phyloP scores from a whole-genome alignment of 2,797 vertebrate genomes.

The Helostoma temminkii region DNA sequence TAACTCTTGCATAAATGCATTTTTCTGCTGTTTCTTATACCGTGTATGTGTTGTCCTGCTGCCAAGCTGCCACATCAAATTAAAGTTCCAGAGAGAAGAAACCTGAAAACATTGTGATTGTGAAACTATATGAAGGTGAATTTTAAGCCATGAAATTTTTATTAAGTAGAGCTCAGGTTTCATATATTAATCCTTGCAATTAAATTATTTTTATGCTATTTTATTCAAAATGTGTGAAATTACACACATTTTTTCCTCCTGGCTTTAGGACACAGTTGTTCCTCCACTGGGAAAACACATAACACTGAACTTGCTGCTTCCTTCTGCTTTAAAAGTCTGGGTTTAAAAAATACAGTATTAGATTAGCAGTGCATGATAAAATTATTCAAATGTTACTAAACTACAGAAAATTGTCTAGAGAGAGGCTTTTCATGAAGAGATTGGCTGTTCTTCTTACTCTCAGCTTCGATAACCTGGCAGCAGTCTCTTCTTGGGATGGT shows the following conservation, averaged over 20 bases:
- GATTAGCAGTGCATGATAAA: conserved; percentile 32
- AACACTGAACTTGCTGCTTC: conserved; percentile 20
- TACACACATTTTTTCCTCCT: background rate
- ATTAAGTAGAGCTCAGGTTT: conserved; percentile 15
- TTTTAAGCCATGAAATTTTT: background rate
- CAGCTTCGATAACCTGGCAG: conserved; percentile 28
- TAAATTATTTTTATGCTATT: background rate
- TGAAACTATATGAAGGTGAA: conserved; percentile 1
- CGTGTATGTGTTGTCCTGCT: background rate
- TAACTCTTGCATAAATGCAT: background rate
- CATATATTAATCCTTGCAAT: background rate
- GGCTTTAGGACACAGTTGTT: conserved; percentile 18
- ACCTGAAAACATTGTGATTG: background rate
- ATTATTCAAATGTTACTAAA: conserved; percentile 26
- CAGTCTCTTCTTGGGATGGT: background rate
- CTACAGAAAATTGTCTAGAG: conserved; percentile 33
- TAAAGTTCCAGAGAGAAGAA: background rate
- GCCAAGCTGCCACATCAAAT: background rate
- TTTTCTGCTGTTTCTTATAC: background rate
- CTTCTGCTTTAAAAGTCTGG: conserved; percentile 19
- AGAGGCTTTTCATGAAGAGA: conserved; percentile 26
- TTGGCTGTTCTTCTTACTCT: conserved; percentile 14
- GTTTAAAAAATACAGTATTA: conserved; percentile 20
- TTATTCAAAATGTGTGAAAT: too few relatives aligned
- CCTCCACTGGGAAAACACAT: conserved; percentile 13